Evolutionary conservation across 2,797 vertebrate genomes (phyloP).

Genomic region (Periparus ater): DNA sequence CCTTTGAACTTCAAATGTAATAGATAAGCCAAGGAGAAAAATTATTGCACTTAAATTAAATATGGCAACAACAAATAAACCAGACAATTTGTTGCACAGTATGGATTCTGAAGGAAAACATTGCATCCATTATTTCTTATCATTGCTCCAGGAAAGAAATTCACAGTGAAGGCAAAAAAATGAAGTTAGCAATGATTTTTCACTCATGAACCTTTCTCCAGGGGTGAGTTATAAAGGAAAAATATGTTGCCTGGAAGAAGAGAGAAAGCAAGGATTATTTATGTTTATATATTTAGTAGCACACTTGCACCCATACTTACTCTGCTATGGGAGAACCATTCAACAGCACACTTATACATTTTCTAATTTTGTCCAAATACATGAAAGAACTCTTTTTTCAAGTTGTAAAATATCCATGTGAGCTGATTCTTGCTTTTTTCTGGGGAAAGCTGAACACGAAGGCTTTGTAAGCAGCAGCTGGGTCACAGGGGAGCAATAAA

Average conservation of each 20-base stretch:
- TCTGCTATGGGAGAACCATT: not conserved
- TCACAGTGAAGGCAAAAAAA: slow-evolving; percentile 49
- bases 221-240: slow-evolving; percentile 55
- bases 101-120: slow-evolving; percentile 1
- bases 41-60: slow-evolving; percentile 58
- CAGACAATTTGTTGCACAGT: slow-evolving; percentile 24
- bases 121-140: slow-evolving; percentile 56
- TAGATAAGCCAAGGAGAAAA: slow-evolving; percentile 31
- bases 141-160: slow-evolving; percentile 63
- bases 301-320: not conserved
- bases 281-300: not conserved
- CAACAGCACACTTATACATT: not conserved
- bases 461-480: not conserved
- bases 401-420: not conserved
- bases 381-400: not conserved
- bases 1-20: slow-evolving; percentile 20
- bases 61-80: slow-evolving; percentile 55
- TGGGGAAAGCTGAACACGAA: not conserved
- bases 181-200: slow-evolving; percentile 71
- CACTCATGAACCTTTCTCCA: slow-evolving; percentile 49
- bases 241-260: slow-evolving; percentile 14
- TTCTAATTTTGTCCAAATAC: not conserved
- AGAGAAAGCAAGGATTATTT: slow-evolving; percentile 22
- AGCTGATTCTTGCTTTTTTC: not conserved
- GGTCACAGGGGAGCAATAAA: not conserved